Percentiles rank a stretch among this genome's conserved stretches.
These are phyloP conservation scores for Epizoanthus illoricatus DNA, from an alignment of 92 coral and sea anemone species.

Conservation along the genomic window DNA sequence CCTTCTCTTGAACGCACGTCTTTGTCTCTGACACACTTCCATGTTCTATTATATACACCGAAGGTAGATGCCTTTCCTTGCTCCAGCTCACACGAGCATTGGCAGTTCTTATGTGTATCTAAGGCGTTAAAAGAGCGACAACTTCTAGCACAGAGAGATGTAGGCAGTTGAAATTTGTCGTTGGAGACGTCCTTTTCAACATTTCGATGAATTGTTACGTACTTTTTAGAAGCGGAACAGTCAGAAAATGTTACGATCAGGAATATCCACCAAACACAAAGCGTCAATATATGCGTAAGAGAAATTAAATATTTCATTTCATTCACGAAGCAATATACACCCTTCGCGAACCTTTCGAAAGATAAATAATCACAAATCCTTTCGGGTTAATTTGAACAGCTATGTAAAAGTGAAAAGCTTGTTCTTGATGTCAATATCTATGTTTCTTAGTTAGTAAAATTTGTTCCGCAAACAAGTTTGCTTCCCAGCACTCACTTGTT, in stretches of 20 bases:
- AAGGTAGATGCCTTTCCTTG: slow-evolving; percentile 5
- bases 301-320: neutral
- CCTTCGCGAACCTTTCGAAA: too few species aligned
- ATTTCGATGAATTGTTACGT: neutral
- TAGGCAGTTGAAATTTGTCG: slow-evolving; percentile 1
- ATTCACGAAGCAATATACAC: neutral
- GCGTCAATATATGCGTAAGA: neutral
- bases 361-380: too few species aligned
- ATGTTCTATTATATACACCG: neutral
- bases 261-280: neutral
- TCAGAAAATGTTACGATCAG: neutral
- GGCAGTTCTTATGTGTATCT: neutral
- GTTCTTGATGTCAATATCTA: neutral
- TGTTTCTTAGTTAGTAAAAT: neutral
- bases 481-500: too few species aligned
- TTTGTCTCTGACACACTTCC: neutral
- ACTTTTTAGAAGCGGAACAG: neutral
- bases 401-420: too few species aligned
- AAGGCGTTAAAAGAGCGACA: slow-evolving; percentile 1
- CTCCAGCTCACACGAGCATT: slow-evolving; percentile 8
- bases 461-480: too few species aligned
- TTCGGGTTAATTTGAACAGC: too few species aligned
- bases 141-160: neutral
- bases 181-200: neutral
- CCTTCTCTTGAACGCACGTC: slow-evolving; percentile 12